These are phyloP conservation scores for Tupaia tana DNA, from an alignment of 2,113 vertebrate genomes.

Conservation along the genomic window DNA sequence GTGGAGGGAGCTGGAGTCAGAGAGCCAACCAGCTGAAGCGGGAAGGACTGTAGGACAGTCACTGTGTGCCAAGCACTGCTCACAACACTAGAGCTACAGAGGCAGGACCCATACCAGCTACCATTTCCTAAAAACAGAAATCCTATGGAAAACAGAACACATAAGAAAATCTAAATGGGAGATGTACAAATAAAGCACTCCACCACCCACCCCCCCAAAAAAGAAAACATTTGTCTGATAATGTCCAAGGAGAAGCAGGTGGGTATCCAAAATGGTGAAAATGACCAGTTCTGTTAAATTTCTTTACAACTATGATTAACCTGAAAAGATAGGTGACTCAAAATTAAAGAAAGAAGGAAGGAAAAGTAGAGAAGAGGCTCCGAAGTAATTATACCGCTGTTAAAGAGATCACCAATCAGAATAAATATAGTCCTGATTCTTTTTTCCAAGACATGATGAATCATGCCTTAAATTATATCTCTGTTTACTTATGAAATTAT, in stretches of 20 bases:
- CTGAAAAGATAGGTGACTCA: background rate
- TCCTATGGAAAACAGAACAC: background rate
- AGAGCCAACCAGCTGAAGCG: fast-evolving
- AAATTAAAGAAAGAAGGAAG: background rate
- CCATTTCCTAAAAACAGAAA: background rate
- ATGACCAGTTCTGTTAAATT: background rate
- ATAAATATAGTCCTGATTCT: background rate
- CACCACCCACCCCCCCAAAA: fast-evolving
- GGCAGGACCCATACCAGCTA: background rate
- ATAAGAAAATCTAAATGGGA: background rate
- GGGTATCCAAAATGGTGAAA: background rate
- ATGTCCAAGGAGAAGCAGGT: background rate
- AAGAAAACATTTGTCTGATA: background rate
- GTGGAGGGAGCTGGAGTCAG: background rate
- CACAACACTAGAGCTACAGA: background rate
- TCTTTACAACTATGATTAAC: background rate
- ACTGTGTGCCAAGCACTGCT: background rate
- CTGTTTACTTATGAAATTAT: slow-evolving; percentile 55
- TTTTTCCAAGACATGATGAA: slow-evolving; percentile 15
- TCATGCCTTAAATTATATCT: slow-evolving; percentile 56
- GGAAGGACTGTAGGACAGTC: fast-evolving
- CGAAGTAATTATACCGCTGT: background rate
- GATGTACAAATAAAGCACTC: background rate
- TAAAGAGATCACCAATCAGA: slow-evolving; percentile 10
- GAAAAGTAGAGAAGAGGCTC: background rate